Evolutionary conservation across 2,888 invertebrate genomes (phyloP).

Genomic region (Congeria kusceri): DNA sequence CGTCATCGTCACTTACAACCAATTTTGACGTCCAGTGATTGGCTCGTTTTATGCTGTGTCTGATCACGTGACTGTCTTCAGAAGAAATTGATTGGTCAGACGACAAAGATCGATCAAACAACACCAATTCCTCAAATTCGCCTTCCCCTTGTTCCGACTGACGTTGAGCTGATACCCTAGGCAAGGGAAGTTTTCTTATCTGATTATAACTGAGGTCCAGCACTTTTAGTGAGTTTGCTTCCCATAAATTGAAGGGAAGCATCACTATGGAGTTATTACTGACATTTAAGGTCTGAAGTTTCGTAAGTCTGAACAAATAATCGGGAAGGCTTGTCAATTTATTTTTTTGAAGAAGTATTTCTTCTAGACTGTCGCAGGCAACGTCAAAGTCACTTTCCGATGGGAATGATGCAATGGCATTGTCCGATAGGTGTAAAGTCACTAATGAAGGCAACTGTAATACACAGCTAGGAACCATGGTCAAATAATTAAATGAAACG

Average conservation of each 20-base stretch:
- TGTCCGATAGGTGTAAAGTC: slow-evolving; percentile 92
- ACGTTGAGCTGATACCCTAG: slow-evolving; percentile 6
- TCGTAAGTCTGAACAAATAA: slow-evolving; percentile 92
- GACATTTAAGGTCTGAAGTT: slow-evolving; percentile 92
- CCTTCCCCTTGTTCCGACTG: slow-evolving; percentile 2
- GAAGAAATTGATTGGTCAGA: slow-evolving; percentile 8
- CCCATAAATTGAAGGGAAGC: slow-evolving; percentile 86
- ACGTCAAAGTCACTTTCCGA: slow-evolving; percentile 68
- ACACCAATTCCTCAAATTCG: background rate
- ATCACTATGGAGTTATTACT: slow-evolving; percentile 95
- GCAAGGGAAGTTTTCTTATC: slow-evolving; percentile 43
- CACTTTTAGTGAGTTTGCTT: slow-evolving; percentile 55
- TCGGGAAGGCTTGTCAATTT: slow-evolving; percentile 94
- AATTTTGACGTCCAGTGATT: slow-evolving; percentile 53
- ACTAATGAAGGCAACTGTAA: slow-evolving; percentile 92
- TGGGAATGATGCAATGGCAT: slow-evolving; percentile 94
- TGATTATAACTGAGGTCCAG: slow-evolving; percentile 63
- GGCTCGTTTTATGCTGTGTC: slow-evolving; percentile 21
- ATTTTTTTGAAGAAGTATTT: slow-evolving; percentile 93
- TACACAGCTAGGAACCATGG: slow-evolving; percentile 91
- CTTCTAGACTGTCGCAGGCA: slow-evolving; percentile 91
- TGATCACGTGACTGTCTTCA: slow-evolving; percentile 21
- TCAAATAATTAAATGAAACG: slow-evolving; percentile 94
- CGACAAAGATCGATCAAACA: no score
- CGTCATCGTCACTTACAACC: slow-evolving; percentile 46